Percentiles rank a stretch among this genome's conserved stretches.
Conservation (phyloP, 2,797 vertebrate species). For the Sebastes oblongus region DNA sequence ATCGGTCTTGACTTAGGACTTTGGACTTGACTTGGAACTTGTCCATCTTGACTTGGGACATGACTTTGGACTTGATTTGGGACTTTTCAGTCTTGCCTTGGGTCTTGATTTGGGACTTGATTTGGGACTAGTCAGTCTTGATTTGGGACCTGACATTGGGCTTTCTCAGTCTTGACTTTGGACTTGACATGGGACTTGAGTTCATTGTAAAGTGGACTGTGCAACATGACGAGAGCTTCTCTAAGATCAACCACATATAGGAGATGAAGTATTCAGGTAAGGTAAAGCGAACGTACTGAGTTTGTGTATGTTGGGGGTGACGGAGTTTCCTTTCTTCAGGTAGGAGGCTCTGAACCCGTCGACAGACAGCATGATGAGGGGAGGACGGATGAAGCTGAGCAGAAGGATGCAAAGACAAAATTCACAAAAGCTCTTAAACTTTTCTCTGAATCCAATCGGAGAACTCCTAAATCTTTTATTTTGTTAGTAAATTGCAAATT, state of each 20-base stretch:
- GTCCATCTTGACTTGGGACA: no score
- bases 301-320: constrained; percentile 95
- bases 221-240: background rate
- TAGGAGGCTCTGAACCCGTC: constrained; percentile 96
- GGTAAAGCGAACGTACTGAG: constrained; percentile 82
- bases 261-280: background rate
- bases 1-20: no score
- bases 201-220: background rate
- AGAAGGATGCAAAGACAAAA: background rate
- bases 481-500: no score
- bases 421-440: background rate
- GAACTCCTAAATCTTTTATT: background rate
- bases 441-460: background rate
- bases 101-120: no score
- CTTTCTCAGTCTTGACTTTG: no score
- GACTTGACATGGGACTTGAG: no score
- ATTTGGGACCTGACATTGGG: no score
- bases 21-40: no score
- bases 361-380: constrained; percentile 95
- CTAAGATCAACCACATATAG: background rate
- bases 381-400: constrained; percentile 90
- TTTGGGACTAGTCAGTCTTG: no score
- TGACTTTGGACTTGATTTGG: no score
- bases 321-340: constrained; percentile 91
- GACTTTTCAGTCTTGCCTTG: no score